Evolutionary conservation across 1,140 invertebrate species (phyloP), one percentile per base, ranked within the genome.

Genomic region (Octopus bimaculoides): DNA sequence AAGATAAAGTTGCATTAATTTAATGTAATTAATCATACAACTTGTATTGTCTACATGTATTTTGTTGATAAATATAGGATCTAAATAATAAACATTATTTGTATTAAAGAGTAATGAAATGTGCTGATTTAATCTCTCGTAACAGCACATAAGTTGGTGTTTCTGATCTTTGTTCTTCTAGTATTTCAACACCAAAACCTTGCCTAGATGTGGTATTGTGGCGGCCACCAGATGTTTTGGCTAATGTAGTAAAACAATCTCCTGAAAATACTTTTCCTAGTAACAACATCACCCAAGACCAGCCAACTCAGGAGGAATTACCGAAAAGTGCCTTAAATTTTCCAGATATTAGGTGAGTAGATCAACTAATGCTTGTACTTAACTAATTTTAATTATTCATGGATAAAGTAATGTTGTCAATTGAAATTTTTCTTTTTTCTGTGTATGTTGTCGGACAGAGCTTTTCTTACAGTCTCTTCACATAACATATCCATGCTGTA

Each of bases 131-230:
- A 41, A 41, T 41, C 26, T 41, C 26, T 41, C 26, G 26, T 41
- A 41, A 41, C 26, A 41, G 26, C 26, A 41, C 26, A 41, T 41
- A 41, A 41, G 26, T 41, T 41, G 26, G 26, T 41, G 26, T 41
- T 41, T 41, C 26, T 41, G 26, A 41, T 41, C 26, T 41, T 41
- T 41, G 26, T 41, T 41, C 26, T 41, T 41, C 26, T 41, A 41
- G 26, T 41, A 41, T 41, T 41, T 41, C 26, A 76, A 76, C 9
- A 69, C 41, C 52, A 52, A 77, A 77, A 56, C 79, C 79, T 8
- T 80, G 75, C 75, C 26, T 80, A 54, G 69, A 80, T 55, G n/a
- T 80, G 5, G 75, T 80, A 6, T 61, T 80, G 12, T 80, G 79
- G 79, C 55, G 75, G 61, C 79, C 79, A 4, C 79, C 79, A 41